These are phyloP conservation scores for Cryptocephalus moraei DNA, from an alignment of 2,888 invertebrate species.

Conservation along the genomic window DNA sequence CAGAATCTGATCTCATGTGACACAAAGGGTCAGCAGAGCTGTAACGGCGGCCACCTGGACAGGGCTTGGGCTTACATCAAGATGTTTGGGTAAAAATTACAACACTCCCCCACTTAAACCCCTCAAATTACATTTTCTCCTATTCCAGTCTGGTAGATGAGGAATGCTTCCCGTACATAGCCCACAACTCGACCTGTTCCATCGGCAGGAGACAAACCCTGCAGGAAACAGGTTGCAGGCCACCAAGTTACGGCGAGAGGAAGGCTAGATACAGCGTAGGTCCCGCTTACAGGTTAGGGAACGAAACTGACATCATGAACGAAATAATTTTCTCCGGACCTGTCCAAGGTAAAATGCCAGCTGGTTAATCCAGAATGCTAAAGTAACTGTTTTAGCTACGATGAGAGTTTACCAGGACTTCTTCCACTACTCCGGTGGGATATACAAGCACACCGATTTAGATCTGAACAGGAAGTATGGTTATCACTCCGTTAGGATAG, in stretches of 20 bases:
- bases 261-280: conserved; percentile 59
- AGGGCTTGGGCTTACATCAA: conserved; percentile 84
- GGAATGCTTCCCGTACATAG: conserved; percentile 74
- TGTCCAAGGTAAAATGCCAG: conserved; percentile 60
- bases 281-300: conserved; percentile 64
- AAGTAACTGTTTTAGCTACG: conserved; percentile 52
- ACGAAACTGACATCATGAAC: conserved; percentile 79
- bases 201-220: conserved; percentile 43
- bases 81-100: conserved; percentile 53
- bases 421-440: conserved; percentile 77
- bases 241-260: conserved; percentile 41
- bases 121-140: neutral
- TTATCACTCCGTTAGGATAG: conserved; percentile 82
- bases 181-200: conserved; percentile 51
- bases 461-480: conserved; percentile 51
- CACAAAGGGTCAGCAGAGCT: conserved; percentile 64
- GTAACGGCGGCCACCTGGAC: conserved; percentile 82
- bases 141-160: conserved; percentile 68
- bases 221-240: conserved; percentile 45
- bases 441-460: conserved; percentile 58
- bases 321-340: conserved; percentile 87
- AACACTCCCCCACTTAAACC: neutral
- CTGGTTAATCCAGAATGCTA: no score
- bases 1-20: conserved; percentile 86
- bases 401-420: conserved; percentile 88